Percentiles rank a stretch among this genome's conserved stretches.
phyloP scores from a whole-genome alignment of 2,888 invertebrate species.

The Heteromyza rotundicornis region DNA sequence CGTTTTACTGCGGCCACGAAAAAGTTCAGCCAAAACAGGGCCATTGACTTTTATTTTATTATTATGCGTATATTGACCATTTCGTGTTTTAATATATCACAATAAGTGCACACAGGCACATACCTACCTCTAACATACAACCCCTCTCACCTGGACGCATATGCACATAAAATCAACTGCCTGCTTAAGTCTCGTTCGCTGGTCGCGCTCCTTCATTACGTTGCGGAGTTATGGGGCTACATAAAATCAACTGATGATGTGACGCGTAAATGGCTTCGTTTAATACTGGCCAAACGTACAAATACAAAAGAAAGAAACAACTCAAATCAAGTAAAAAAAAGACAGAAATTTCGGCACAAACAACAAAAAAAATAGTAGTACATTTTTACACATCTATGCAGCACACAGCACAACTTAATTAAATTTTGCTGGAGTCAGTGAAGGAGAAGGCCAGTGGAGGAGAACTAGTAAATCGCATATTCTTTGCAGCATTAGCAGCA shows the following conservation, averaged over 20 bases:
- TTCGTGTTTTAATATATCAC: conserved; percentile 7
- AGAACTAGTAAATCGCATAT: not conserved
- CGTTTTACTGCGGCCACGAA: no score
- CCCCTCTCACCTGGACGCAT: not conserved
- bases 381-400: not conserved
- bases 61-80: conserved; percentile 11
- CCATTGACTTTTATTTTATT: conserved; percentile 14
- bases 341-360: not conserved
- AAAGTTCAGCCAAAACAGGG: conserved; percentile 1
- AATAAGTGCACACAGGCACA: not conserved
- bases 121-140: not conserved
- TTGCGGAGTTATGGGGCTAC: not conserved
- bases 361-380: not conserved
- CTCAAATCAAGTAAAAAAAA: not conserved
- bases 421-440: not conserved
- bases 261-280: not conserved
- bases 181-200: not conserved
- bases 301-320: not conserved
- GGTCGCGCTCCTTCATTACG: not conserved
- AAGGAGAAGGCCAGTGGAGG: no score
- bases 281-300: not conserved
- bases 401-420: not conserved
- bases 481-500: not conserved
- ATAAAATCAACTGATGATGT: not conserved
- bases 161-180: not conserved